Evolutionary conservation across 2,888 invertebrate species (phyloP).

Genomic region (Lycaena phlaeas): DNA sequence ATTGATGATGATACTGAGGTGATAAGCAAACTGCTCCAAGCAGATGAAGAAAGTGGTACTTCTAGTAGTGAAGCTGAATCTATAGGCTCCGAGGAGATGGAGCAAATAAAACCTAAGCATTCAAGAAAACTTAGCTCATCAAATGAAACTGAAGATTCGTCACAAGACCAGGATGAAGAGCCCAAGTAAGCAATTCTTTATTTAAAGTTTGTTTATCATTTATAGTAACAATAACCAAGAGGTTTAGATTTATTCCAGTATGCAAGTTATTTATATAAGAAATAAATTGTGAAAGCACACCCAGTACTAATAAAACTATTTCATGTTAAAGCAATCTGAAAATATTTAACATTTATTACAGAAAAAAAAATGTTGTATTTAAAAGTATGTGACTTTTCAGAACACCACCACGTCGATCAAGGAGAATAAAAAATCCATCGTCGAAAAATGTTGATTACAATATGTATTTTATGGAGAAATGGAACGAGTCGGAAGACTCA

Average conservation of each 20-base stretch:
- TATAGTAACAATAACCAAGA: too few species aligned
- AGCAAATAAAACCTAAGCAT: constrained; percentile 37
- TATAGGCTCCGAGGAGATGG: constrained; percentile 31
- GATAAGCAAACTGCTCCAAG: constrained; percentile 53
- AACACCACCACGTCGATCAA: constrained; percentile 12
- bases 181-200: constrained; percentile 19
- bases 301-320: too few species aligned
- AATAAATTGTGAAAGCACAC: too few species aligned
- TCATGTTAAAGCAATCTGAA: too few species aligned
- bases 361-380: neutral
- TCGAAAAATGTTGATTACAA: neutral
- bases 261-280: too few species aligned
- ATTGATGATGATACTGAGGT: constrained; percentile 52
- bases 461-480: neutral
- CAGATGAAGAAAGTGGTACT: constrained; percentile 37
- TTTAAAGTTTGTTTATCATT: too few species aligned
- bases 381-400: constrained; percentile 6
- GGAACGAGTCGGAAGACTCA: constrained; percentile 10
- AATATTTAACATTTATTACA: too few species aligned
- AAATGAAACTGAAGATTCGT: constrained; percentile 19
- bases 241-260: neutral
- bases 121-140: constrained; percentile 29
- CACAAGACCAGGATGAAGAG: constrained; percentile 14
- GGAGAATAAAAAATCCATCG: constrained; percentile 7
- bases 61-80: constrained; percentile 43